A percentile compares a stretch with the other conserved stretches of the same genome.
Evolutionary conservation across 2,113 vertebrate genomes (phyloP).

Genomic region (Empidonax traillii): DNA sequence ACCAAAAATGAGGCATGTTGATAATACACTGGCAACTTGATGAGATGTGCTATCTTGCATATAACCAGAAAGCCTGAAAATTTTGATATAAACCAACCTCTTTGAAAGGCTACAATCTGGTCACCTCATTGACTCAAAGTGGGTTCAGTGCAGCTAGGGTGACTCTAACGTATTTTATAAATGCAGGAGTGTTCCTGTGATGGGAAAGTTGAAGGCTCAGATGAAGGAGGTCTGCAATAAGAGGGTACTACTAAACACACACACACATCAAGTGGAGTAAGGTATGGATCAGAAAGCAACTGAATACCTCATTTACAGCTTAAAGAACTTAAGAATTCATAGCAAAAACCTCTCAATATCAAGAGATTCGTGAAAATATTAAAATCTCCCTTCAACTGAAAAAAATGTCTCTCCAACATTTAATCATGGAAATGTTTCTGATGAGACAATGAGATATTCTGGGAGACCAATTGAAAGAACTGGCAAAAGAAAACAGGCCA

Average conservation of each 20-base stretch:
- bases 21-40: not conserved
- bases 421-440: not conserved
- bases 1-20: not conserved
- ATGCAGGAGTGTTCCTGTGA: not conserved
- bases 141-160: not conserved
- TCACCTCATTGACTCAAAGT: not conserved
- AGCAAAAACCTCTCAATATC: not conserved
- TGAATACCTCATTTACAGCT: not conserved
- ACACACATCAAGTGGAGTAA: not conserved
- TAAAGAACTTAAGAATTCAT: not conserved
- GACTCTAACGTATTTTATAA: not conserved
- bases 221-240: not conserved
- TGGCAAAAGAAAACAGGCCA: not conserved
- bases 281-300: not conserved
- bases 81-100: not conserved
- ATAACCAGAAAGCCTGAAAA: not conserved
- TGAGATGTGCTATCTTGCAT: not conserved
- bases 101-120: not conserved
- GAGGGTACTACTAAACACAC: not conserved
- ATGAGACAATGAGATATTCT: not conserved
- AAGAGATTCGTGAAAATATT: not conserved
- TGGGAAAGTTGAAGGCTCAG: not conserved
- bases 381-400: not conserved
- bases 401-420: not conserved
- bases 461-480: not conserved